Percentiles rank a stretch among this genome's conserved stretches.
Conservation (phyloP, 1,140 invertebrate genomes). For the Myzus persicae region DNA sequence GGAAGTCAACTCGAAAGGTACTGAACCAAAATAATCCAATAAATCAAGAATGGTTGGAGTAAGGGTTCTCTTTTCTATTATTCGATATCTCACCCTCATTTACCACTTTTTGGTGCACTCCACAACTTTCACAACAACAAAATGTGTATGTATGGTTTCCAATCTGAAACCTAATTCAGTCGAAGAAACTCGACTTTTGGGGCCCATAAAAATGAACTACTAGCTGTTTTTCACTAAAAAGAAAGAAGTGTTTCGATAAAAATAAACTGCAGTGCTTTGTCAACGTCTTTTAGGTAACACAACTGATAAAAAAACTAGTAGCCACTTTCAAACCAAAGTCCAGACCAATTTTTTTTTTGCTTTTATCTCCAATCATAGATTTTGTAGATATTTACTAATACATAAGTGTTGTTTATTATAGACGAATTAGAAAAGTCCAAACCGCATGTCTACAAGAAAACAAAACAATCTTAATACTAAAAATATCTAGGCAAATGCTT, state of each 20-base stretch:
- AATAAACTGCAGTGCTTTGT: slow-evolving; percentile 8
- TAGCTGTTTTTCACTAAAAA: slow-evolving; percentile 46
- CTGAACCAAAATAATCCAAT: slow-evolving; percentile 30
- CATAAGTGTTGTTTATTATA: not conserved
- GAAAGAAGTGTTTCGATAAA: slow-evolving; percentile 22
- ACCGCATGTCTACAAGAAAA: not conserved
- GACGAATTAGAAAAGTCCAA: not conserved
- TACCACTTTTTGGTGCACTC: not conserved
- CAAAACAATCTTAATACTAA: not conserved
- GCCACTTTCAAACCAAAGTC: not conserved
- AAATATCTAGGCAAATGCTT: not conserved
- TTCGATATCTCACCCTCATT: not conserved
- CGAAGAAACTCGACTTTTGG: slow-evolving; percentile 41
- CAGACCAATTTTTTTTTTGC: not conserved
- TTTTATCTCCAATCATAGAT: not conserved
- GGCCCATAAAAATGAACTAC: slow-evolving; percentile 53
- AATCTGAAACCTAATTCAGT: slow-evolving; percentile 51
- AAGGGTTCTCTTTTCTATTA: slow-evolving; percentile 28
- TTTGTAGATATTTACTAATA: not conserved
- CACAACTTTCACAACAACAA: not conserved
- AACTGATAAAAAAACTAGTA: slow-evolving; percentile 37
- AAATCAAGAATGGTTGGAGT: slow-evolving; percentile 38
- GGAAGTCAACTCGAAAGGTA: not conserved
- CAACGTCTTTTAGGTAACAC: slow-evolving; percentile 37
- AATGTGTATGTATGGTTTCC: slow-evolving; percentile 36